Percentiles rank a stretch among this genome's conserved stretches.
Conservation (phyloP, 2,113 vertebrate species). For the Brachyhypopomus occidentalis region DNA sequence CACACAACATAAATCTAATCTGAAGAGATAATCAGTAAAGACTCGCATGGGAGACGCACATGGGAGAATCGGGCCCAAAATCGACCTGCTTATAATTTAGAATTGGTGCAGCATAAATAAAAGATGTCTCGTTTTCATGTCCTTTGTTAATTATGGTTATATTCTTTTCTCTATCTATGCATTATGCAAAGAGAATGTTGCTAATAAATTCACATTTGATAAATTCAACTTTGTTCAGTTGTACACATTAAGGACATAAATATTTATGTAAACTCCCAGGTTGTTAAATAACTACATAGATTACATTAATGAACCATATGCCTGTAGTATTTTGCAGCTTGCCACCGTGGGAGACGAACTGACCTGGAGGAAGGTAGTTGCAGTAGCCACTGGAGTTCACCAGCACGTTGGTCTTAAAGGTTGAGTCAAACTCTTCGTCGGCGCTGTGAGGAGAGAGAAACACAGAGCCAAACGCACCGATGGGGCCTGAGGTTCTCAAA, state of each 20-base stretch:
- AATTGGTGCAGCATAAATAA: not conserved
- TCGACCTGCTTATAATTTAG: too few species aligned
- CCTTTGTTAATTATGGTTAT: not conserved
- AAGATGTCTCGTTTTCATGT: conserved; percentile 2
- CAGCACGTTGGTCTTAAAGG: conserved; percentile 79
- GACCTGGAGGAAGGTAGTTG: conserved; percentile 80
- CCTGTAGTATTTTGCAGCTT: not conserved
- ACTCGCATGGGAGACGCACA: too few species aligned
- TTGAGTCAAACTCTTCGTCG: conserved; percentile 82
- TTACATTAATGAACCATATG: not conserved
- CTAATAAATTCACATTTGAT: not conserved
- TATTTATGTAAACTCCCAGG: not conserved
- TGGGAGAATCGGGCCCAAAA: too few species aligned
- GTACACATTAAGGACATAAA: not conserved
- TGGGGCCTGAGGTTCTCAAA: not conserved
- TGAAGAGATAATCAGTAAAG: too few species aligned
- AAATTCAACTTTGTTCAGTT: not conserved
- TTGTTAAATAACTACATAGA: too few species aligned
- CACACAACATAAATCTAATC: too few species aligned
- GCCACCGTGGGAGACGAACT: not conserved
- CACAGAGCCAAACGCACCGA: not conserved
- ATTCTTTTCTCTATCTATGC: not conserved
- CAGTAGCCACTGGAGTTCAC: conserved; percentile 82
- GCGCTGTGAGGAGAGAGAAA: conserved; percentile 69
- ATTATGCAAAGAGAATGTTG: not conserved